phyloP scores from a whole-genome alignment of 23 tunicate species.

The Styela clava region DNA sequence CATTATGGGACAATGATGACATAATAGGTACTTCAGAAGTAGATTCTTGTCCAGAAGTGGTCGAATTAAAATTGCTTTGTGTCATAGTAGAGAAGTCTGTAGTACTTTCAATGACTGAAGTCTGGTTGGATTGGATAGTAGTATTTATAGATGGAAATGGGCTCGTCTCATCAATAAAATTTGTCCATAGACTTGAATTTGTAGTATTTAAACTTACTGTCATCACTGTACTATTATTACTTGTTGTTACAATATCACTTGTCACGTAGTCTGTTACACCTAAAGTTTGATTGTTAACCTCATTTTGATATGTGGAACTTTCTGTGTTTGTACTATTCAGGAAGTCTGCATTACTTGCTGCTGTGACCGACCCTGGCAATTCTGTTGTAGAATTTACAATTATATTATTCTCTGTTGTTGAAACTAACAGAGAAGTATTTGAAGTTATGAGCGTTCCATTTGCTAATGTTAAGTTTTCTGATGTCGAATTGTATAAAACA shows the following conservation, averaged over 20 bases:
- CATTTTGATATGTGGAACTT: slow-evolving; percentile 6
- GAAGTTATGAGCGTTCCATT: no score
- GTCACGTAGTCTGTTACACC: no score
- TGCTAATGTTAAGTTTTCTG: no score
- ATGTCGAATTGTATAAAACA: no score
- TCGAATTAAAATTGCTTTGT: background rate
- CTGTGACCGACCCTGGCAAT: background rate
- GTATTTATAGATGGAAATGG: background rate
- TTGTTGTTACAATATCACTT: no score
- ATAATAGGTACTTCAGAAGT: background rate
- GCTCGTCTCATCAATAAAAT: background rate
- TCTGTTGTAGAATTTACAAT: background rate
- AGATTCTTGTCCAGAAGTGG: background rate
- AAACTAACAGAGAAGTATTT: no score
- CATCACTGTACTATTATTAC: no score
- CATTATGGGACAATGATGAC: background rate
- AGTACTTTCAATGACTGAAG: background rate
- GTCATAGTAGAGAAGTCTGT: background rate
- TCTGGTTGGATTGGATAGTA: background rate
- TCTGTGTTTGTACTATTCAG: background rate
- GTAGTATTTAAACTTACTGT: no score
- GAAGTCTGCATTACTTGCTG: background rate
- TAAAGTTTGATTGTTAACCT: no score
- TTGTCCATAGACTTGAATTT: no score
- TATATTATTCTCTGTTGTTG: background rate